Percentiles rank a stretch among this genome's conserved stretches.
Evolutionary conservation across 2,888 invertebrate genomes (phyloP).

Genomic region (Graphium colonna): DNA sequence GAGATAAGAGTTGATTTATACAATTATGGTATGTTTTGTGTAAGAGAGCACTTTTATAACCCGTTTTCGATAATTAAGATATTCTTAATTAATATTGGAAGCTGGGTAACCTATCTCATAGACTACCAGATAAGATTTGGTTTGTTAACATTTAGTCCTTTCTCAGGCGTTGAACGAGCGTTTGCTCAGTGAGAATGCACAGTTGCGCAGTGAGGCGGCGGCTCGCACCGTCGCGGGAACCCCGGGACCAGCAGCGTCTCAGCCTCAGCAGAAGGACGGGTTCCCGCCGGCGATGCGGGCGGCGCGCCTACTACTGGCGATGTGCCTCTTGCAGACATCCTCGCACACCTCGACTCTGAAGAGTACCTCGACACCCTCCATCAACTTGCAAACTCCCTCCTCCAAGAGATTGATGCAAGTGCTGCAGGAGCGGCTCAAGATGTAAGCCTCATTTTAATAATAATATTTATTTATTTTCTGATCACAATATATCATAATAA

Average conservation of each 20-base stretch:
- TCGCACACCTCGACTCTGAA: conserved; percentile 88
- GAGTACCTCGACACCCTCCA: conserved; percentile 86
- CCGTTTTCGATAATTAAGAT: too few species aligned
- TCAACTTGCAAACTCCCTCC: conserved; percentile 90
- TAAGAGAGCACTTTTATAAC: too few species aligned
- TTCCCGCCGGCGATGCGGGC: conserved; percentile 85
- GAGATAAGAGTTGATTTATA: too few species aligned
- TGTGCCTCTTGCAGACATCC: conserved; percentile 92
- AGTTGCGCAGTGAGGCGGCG: conserved; percentile 79
- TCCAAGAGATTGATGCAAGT: conserved; percentile 88
- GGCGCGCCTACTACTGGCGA: conserved; percentile 87
- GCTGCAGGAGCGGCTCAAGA: conserved; percentile 83
- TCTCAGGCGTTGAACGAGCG: conserved; percentile 81
- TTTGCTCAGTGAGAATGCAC: conserved; percentile 82
- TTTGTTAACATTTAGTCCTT: background rate
- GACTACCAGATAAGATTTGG: too few species aligned
- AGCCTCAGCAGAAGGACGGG: conserved; percentile 97
- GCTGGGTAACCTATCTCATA: too few species aligned
- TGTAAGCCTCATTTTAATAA: conserved; percentile 68
- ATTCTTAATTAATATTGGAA: too few species aligned
- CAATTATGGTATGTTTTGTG: too few species aligned
- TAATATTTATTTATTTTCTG: background rate
- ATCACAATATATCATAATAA: background rate
- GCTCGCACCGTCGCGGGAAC: conserved; percentile 85
- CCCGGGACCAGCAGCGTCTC: conserved; percentile 90